phyloP scores from a whole-genome alignment of 2,888 invertebrate genomes.

The Tricholauxania praeusta region DNA sequence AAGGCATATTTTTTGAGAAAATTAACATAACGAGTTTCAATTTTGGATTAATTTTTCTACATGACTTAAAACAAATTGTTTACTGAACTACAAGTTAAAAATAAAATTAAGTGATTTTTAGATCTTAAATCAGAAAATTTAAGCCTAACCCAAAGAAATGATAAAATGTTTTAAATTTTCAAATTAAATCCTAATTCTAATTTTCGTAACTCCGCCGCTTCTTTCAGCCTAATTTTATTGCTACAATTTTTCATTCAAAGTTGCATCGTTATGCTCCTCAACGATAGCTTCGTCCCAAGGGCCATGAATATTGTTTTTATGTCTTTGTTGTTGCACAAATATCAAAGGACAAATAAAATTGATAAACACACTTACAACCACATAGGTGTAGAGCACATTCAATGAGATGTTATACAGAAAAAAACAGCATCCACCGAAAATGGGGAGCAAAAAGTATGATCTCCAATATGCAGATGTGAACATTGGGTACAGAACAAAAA shows the following conservation, averaged over 20 bases:
- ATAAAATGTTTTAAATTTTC: too few species aligned
- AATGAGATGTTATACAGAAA: conserved; percentile 72
- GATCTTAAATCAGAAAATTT: too few species aligned
- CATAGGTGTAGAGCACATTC: conserved; percentile 74
- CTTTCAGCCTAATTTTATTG: conserved; percentile 38
- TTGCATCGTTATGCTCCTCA: conserved; percentile 69
- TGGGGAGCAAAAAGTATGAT: conserved; percentile 71
- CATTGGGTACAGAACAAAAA: conserved; percentile 91
- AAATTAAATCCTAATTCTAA: too few species aligned
- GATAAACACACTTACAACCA: conserved; percentile 73
- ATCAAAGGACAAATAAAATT: conserved; percentile 80
- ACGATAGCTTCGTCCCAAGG: conserved; percentile 97
- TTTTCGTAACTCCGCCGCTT: too few species aligned
- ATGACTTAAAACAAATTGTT: too few species aligned
- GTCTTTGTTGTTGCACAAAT: conserved; percentile 81
- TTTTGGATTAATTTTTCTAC: too few species aligned
- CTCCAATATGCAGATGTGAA: conserved; percentile 76
- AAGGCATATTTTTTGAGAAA: too few species aligned
- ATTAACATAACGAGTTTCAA: too few species aligned
- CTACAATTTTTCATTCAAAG: conserved; percentile 60
- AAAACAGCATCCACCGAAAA: conserved; percentile 70
- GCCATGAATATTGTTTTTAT: conserved; percentile 93
- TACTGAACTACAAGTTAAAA: too few species aligned
- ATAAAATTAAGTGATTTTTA: too few species aligned
- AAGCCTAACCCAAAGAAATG: too few species aligned